Evolutionary conservation across 30 jellyfish, hydroid and myxozoan species (phyloP), one percentile per base, ranked within the genome.

Genomic region (Clytia hemisphaerica): DNA sequence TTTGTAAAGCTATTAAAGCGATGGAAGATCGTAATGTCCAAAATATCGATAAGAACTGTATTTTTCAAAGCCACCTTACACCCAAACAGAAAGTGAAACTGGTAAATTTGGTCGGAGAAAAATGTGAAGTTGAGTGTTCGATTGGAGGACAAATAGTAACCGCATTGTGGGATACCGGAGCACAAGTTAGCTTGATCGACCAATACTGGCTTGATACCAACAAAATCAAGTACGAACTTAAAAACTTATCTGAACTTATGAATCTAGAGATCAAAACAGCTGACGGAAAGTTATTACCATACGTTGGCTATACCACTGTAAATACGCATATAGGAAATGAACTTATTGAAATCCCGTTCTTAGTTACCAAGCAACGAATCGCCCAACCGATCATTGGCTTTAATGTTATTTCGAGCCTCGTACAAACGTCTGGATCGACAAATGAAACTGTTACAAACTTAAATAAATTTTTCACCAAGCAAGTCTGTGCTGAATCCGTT

Each of bases 131-230:
- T 30, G 55, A 76, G 25, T 76, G 89, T 73, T 45, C 31, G 40
- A 35, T 77, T 58, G 67, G 54, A 42, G 91, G 82, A 21, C 37
- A 19, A 15, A 55, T 34, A 19, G 38, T 68, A 29, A 36, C 26
- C 9, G 82, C 37, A 6, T 51, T 50, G 30, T 76, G 89, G 89
- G 89, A 65, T 58, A 76, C 77, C 21, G 91, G 91, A 33, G 65
- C 82, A 14, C 91, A 77, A 67, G 79, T 77, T 50, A 55, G 60
- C 15, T 24, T 73, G 26, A 73, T 73, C 16, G 33, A 67, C 15
- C n/a, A 27, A 48, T 67, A 44, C 37, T 12, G 31, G 49, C 45
- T 67, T 4, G 30, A 45, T 14, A 45, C 26, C 14, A 25, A 25
- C 47, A 67, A 25, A 31, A 19, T 7, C n/a, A 2, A 45, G 14